Evolutionary conservation across 1,140 invertebrate species (phyloP).

Genomic region (Vanessa tameamea): DNA sequence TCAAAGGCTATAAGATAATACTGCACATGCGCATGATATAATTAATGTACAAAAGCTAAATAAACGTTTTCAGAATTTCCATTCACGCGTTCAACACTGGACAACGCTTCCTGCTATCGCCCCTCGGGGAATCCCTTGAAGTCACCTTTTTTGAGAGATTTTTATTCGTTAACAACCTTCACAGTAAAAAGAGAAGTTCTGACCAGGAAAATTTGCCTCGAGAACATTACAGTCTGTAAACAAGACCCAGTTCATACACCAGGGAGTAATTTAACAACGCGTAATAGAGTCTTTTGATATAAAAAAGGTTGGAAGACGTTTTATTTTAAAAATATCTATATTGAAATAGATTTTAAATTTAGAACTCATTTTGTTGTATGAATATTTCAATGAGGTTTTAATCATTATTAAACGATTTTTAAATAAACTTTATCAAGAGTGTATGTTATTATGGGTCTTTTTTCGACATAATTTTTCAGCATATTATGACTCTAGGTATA

Average conservation of each 20-base stretch:
- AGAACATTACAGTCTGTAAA: constrained; percentile 13
- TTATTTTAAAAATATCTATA: background rate
- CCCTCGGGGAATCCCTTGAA: background rate
- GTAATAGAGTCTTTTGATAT: constrained; percentile 7
- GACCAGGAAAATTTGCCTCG: constrained; percentile 2
- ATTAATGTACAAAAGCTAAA: background rate
- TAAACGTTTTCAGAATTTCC: background rate
- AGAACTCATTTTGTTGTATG: background rate
- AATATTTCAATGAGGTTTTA: background rate
- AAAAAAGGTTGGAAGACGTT: background rate
- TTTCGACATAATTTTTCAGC: too few species aligned
- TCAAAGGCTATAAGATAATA: too few species aligned
- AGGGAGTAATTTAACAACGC: constrained; percentile 5
- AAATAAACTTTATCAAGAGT: too few species aligned
- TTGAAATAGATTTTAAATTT: background rate
- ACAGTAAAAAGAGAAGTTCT: constrained; percentile 10
- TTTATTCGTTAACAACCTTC: constrained; percentile 8
- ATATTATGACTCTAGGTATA: too few species aligned
- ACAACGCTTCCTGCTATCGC: background rate
- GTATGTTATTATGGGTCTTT: too few species aligned
- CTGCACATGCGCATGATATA: too few species aligned
- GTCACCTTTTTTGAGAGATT: constrained; percentile 1
- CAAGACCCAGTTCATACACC: constrained; percentile 3
- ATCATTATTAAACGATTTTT: background rate
- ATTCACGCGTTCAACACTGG: constrained; percentile 4